These are phyloP conservation scores for Parascotia fuliginaria DNA, from an alignment of 2,888 invertebrate species.

Conservation along the genomic window DNA sequence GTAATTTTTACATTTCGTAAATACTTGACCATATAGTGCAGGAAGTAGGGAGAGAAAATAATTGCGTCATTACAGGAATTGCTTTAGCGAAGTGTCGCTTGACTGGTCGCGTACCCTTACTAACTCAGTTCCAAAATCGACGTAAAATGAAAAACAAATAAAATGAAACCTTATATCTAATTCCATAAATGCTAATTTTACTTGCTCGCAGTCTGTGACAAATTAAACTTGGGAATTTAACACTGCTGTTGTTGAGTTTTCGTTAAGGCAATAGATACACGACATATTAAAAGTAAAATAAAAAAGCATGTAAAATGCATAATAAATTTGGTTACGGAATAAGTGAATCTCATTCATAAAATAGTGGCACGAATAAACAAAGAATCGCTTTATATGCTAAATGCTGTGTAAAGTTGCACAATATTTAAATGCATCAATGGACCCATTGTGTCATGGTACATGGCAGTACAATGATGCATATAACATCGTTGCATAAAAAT, in stretches of 20 bases:
- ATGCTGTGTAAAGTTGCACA: neutral
- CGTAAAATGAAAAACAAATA: constrained; percentile 13
- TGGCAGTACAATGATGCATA: neutral
- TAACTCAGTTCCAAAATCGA: constrained; percentile 57
- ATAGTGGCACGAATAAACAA: neutral
- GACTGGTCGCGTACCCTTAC: constrained; percentile 52
- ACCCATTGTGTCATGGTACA: neutral
- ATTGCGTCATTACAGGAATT: constrained; percentile 73
- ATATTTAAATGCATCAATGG: neutral
- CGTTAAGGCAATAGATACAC: constrained; percentile 37
- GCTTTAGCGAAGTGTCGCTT: constrained; percentile 51
- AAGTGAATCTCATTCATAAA: constrained; percentile 1
- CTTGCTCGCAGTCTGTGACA: constrained; percentile 26
- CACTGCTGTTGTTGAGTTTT: constrained; percentile 54
- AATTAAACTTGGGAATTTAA: constrained; percentile 59
- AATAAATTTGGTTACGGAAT: neutral
- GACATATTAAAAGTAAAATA: neutral
- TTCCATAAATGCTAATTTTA: constrained; percentile 44
- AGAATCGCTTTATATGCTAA: neutral
- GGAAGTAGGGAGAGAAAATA: constrained; percentile 63
- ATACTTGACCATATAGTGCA: constrained; percentile 64
- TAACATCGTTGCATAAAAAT: neutral
- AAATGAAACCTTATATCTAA: constrained; percentile 41
- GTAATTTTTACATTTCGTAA: constrained; percentile 56
- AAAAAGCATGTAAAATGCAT: neutral